Evolutionary conservation across 1,140 invertebrate genomes (phyloP).

Genomic region (Drosophila melanogaster): DNA sequence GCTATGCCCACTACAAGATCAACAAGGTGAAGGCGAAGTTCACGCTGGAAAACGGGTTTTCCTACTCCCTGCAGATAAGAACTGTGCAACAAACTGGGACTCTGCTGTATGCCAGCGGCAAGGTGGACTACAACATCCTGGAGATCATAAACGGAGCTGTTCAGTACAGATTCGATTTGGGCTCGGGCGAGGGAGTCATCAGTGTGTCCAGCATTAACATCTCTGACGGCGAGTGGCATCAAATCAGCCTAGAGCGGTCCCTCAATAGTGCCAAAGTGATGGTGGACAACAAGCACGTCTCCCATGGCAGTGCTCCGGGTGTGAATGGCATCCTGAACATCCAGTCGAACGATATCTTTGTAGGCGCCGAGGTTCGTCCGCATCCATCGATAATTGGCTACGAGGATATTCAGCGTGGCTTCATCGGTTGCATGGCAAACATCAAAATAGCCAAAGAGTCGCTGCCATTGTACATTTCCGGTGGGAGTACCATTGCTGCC

Average conservation of each 20-base stretch:
- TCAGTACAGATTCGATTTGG: conserved; percentile 95
- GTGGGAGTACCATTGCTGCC: conserved; percentile 89
- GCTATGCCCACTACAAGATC: conserved; percentile 92
- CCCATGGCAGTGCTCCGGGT: conserved; percentile 92
- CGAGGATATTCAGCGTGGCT: conserved; percentile 92
- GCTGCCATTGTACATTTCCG: conserved; percentile 91
- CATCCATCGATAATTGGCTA: conserved; percentile 89
- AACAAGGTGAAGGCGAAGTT: conserved; percentile 86
- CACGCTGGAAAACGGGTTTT: conserved; percentile 92
- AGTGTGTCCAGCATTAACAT: conserved; percentile 90
- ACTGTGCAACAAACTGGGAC: conserved; percentile 94
- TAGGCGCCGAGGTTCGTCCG: conserved; percentile 93
- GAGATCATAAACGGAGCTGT: conserved; percentile 93
- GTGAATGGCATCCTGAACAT: conserved; percentile 93
- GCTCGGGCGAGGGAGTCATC: conserved; percentile 95
- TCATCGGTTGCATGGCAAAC: conserved; percentile 96
- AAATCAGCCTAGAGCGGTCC: conserved; percentile 92
- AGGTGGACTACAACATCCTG: conserved; percentile 94
- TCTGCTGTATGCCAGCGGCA: conserved; percentile 93
- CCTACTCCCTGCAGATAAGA: conserved; percentile 91
- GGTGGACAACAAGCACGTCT: conserved; percentile 91
- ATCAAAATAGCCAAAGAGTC: conserved; percentile 91
- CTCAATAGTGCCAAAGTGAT: conserved; percentile 91
- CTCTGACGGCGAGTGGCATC: conserved; percentile 96
- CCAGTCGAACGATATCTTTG: conserved; percentile 92